These are phyloP conservation scores for Falco columbarius DNA, from an alignment of 2,797 vertebrate genomes.

Conservation along the genomic window DNA sequence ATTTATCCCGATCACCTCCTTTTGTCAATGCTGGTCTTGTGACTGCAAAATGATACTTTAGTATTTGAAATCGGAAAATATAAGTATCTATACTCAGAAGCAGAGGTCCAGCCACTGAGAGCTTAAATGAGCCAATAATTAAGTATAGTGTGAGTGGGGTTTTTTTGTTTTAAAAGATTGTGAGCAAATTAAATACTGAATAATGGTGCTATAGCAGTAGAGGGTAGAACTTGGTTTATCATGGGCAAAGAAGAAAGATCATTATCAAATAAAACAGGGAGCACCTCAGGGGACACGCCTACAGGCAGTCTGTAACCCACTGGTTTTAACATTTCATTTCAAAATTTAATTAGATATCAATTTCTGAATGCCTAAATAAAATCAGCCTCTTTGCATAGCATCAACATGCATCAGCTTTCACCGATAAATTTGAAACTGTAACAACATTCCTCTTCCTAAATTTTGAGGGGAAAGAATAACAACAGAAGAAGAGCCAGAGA, in stretches of 20 bases:
- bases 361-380: conserved; percentile 57
- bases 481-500: not conserved
- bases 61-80: not conserved
- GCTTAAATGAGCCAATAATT: not conserved
- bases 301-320: conserved; percentile 76
- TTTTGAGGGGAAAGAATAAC: not conserved
- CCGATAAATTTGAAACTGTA: not conserved
- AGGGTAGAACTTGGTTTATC: not conserved
- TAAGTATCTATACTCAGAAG: not conserved
- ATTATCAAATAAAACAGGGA: conserved; percentile 54
- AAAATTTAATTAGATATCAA: conserved; percentile 70
- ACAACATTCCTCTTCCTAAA: not conserved
- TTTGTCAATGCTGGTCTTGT: not conserved
- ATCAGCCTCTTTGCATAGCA: conserved; percentile 17
- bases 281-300: conserved; percentile 71
- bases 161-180: not conserved
- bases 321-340: conserved; percentile 65
- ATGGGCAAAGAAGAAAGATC: conserved; percentile 33
- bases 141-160: not conserved
- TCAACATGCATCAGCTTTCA: not conserved
- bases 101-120: not conserved
- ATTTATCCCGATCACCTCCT: not conserved
- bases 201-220: not conserved
- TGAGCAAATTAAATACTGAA: not conserved
- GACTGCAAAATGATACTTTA: not conserved